phyloP scores from a whole-genome alignment of 1,140 invertebrate genomes.

The Hypothenemus hampei region DNA sequence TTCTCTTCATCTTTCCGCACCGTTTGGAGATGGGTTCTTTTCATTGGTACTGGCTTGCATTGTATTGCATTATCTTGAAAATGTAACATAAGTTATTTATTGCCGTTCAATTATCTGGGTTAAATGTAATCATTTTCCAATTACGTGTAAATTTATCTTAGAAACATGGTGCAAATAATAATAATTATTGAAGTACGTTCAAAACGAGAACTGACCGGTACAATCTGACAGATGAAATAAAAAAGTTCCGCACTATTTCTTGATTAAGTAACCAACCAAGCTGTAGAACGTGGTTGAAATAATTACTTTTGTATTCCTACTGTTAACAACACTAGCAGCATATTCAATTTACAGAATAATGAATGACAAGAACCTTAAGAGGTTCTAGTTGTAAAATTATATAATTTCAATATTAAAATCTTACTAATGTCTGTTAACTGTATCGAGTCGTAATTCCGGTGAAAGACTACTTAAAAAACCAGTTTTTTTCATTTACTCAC shows the following conservation, averaged over 20 bases:
- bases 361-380: slow-evolving; percentile 7
- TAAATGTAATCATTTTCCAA: too few relatives aligned
- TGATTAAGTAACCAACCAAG: slow-evolving; percentile 6
- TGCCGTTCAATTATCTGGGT: not conserved
- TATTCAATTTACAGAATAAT: slow-evolving; percentile 7
- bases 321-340: slow-evolving; percentile 6
- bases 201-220: not conserved
- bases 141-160: not conserved
- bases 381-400: too few relatives aligned
- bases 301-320: slow-evolving; percentile 1
- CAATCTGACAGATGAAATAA: not conserved
- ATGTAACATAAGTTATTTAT: slow-evolving; percentile 2
- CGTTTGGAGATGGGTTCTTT: slow-evolving; percentile 5
- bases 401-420: too few relatives aligned
- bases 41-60: slow-evolving; percentile 17
- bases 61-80: slow-evolving; percentile 10
- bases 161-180: not conserved
- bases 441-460: too few relatives aligned
- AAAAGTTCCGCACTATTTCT: slow-evolving; percentile 13
- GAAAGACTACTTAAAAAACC: too few relatives aligned
- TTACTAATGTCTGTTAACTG: too few relatives aligned
- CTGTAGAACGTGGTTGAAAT: not conserved
- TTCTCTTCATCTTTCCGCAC: not conserved
- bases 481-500: too few relatives aligned
- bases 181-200: not conserved